Base-by-base conservation (phyloP, 2,888 invertebrate genomes). In the Norana najaformis region DNA sequence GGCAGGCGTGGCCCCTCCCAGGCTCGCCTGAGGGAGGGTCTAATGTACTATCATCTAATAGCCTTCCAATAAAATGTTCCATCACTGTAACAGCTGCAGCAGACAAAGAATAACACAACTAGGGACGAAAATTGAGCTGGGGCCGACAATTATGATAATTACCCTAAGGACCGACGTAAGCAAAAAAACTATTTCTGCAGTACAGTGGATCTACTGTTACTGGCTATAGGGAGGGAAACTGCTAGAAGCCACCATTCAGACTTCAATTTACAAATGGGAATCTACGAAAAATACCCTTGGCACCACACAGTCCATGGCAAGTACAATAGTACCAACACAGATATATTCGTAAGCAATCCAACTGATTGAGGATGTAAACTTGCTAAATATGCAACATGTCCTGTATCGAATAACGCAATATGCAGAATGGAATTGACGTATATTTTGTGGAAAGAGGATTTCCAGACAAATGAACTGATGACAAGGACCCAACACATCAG, bases 51-150 rank as follows among this genome's bases (percentile, higher is more conserved):
- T 47, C 30, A 69, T n/a, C 69, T 69, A 69, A 69, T n/a, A 69
- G n/a, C n/a, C n/a, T 8, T 69, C 6, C 30, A 69, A 30, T 69
- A 69, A 69, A 69, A 30, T n/a, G n/a, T n/a, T 1, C n/a, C 69
- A 69, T 69, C 69, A 69, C 6, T 5, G 69, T 69, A 11, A 69
- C 69, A 69, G 69, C 30, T 69, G 69, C n/a, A n/a, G 69, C 69
- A 69, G n/a, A 69, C 69, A 69, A 69, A 69, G n/a, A 69, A 69
- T n/a, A 69, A 69, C n/a, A n/a, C n/a, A n/a, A n/a, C n/a, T n/a
- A 69, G 16, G 3, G 69, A 8, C 16, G 69, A 69, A 69, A 69
- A 69, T 69, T 69, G 69, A 69, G 6, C 41, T 11, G 30, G 30
- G 69, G 69, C n/a, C n/a, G 30, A n/a, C 69, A 69, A 69, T 69